Base-by-base conservation (phyloP, 2,888 invertebrate genomes). In the Gerosis bhagava region DNA sequence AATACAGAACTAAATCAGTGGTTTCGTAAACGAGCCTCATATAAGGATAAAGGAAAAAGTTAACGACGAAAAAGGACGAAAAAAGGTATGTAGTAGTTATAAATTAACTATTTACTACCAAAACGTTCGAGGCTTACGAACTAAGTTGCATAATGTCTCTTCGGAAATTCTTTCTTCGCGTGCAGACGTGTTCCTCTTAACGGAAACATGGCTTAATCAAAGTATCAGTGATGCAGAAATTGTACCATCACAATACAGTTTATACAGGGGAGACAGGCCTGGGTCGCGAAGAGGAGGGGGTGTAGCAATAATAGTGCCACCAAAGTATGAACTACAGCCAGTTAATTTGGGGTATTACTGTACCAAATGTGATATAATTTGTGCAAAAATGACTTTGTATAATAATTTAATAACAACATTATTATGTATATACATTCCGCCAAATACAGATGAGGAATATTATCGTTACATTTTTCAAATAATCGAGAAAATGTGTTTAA, bases 221-320 rank as follows among this genome's bases (percentile, higher is more conserved):
- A 37, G 26, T 10, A 40, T 40, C 13, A 17, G 13, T 5, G 39
- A 40, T 19, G 21, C 39, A 7, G 39, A 40, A 10, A 12, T 40
- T 13, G 6, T 29, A 3, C 39, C 39, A 2, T 5, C 12, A 5
- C 21, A 21, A 19, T 40, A n/a, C 7, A 19, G 7, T 5, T 28
- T 40, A n/a, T 2, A 21, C n/a, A 12, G 39, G 8, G 2, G 1
- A 5, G 39, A 40, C 21, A 4, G 39, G 16, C 19, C 25, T 24
- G 39, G 28, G 8, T n/a, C 3, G 3, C 11, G 29, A 5, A 3
- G 28, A 21, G 39, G 39, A 8, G 39, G 39, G 3, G 39, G 39
- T 1, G 39, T 40, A 2, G 39, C 28, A 13, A 5, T 40, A 6
- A 28, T 39, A 19, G 12, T 19, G 1, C 3, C 39, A 6, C 1